These are phyloP conservation scores for Drosophila bifasciata DNA, from an alignment of 1,140 invertebrate genomes.

Conservation along the genomic window DNA sequence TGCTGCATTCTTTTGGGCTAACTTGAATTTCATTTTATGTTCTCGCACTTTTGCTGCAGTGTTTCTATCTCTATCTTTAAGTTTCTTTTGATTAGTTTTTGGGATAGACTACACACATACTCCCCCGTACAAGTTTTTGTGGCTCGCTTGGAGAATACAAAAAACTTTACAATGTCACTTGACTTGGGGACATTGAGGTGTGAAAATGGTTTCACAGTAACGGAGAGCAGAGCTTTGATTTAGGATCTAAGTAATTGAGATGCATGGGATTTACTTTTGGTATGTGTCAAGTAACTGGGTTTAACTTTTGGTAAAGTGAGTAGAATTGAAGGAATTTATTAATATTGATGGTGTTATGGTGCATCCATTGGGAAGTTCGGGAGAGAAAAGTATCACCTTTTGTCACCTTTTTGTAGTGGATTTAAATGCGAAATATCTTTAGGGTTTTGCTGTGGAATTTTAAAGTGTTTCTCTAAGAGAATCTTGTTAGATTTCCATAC, in stretches of 20 bases:
- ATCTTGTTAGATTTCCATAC: too few relatives aligned
- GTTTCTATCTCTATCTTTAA: conserved; percentile 51
- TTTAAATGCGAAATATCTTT: too few relatives aligned
- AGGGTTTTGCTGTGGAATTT: too few relatives aligned
- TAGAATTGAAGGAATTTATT: too few relatives aligned
- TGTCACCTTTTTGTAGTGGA: too few relatives aligned
- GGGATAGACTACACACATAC: conserved; percentile 8
- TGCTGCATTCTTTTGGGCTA: conserved; percentile 34
- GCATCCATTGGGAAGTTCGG: too few relatives aligned
- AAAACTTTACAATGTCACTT: conserved; percentile 29
- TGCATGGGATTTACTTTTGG: neutral
- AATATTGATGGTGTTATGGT: too few relatives aligned
- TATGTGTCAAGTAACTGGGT: too few relatives aligned
- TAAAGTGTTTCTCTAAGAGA: too few relatives aligned
- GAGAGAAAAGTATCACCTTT: too few relatives aligned
- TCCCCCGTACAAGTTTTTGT: conserved; percentile 21
- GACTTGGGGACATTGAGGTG: conserved; percentile 40
- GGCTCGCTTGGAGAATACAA: neutral
- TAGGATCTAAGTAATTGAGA: conserved; percentile 18
- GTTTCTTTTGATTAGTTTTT: conserved; percentile 75
- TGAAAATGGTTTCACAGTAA: conserved; percentile 22
- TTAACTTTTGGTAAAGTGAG: too few relatives aligned
- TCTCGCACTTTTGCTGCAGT: conserved; percentile 32
- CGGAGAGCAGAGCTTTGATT: neutral
- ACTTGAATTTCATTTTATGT: conserved; percentile 38